Percentiles rank a stretch among this genome's conserved stretches.
Conservation (phyloP, 2,797 vertebrate species). For the Halcyon smyrnensis region DNA sequence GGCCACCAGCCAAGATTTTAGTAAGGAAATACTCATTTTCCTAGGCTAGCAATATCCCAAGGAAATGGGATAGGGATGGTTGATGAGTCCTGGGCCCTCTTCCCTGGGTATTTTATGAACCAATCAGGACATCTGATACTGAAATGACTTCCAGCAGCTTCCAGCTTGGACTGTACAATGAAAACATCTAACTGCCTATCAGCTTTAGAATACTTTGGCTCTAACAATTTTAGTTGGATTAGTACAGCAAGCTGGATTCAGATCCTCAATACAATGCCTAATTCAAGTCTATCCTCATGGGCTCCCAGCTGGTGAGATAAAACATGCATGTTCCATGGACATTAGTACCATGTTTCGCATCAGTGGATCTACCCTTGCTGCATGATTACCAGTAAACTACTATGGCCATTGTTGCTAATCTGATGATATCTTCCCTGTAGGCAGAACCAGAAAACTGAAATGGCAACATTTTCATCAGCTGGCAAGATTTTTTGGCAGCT, state of each 20-base stretch:
- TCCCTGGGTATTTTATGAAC: neutral
- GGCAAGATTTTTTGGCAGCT: neutral
- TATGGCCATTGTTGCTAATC: neutral
- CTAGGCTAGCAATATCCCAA: neutral
- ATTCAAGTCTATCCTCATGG: neutral
- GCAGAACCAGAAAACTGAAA: constrained; percentile 4
- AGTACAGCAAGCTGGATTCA: neutral
- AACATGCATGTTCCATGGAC: neutral
- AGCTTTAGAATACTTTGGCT: neutral
- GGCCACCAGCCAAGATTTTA: neutral
- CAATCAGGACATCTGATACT: neutral
- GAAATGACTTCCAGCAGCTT: neutral
- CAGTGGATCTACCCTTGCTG: neutral
- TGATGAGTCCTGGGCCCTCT: neutral
- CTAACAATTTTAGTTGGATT: neutral
- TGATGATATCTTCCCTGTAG: neutral
- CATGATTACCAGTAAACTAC: neutral
- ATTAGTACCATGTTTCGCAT: neutral
- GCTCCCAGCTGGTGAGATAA: neutral
- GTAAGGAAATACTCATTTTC: neutral
- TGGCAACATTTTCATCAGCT: neutral
- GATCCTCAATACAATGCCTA: neutral
- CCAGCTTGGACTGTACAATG: neutral
- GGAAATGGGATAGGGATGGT: neutral
- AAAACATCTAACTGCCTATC: neutral